A percentile compares a stretch with the other conserved stretches of the same genome.
Conservation (phyloP, 2,113 vertebrate species). For the Spilogale gracilis region DNA sequence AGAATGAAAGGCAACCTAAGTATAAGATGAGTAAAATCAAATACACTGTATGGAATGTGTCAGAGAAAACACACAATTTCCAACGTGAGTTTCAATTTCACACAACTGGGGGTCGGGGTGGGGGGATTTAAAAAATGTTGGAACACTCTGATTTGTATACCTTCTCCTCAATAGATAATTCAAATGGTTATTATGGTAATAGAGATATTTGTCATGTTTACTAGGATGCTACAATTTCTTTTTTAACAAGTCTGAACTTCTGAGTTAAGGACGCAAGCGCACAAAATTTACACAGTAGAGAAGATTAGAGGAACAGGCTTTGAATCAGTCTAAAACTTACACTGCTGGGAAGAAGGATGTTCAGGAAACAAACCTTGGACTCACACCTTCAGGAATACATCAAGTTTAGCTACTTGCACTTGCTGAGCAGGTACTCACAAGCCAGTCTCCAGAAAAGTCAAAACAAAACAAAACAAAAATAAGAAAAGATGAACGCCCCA, state of each 20-base stretch:
- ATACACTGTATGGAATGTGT: not conserved
- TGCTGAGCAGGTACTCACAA: not conserved
- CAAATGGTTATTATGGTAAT: not conserved
- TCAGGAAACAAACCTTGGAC: not conserved
- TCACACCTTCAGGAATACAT: not conserved
- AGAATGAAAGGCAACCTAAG: not conserved
- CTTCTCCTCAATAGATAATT: not conserved
- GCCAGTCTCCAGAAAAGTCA: not conserved
- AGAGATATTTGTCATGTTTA: not conserved
- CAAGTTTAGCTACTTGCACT: not conserved
- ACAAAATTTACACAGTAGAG: not conserved
- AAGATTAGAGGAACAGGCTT: not conserved
- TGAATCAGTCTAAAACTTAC: not conserved
- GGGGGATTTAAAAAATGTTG: not conserved
- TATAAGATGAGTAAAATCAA: not conserved
- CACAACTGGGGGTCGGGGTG: not conserved
- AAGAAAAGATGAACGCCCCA: not conserved
- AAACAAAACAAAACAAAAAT: not conserved
- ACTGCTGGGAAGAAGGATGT: not conserved
- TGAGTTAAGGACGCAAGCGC: not conserved
- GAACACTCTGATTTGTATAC: not conserved
- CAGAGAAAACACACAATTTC: not conserved
- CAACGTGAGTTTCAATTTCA: not conserved
- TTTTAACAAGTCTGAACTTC: not conserved
- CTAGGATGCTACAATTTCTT: not conserved